A percentile compares a stretch with the other conserved stretches of the same genome.
Conservation (phyloP, 2,797 vertebrate genomes). For the Pangasius larnaudii region DNA sequence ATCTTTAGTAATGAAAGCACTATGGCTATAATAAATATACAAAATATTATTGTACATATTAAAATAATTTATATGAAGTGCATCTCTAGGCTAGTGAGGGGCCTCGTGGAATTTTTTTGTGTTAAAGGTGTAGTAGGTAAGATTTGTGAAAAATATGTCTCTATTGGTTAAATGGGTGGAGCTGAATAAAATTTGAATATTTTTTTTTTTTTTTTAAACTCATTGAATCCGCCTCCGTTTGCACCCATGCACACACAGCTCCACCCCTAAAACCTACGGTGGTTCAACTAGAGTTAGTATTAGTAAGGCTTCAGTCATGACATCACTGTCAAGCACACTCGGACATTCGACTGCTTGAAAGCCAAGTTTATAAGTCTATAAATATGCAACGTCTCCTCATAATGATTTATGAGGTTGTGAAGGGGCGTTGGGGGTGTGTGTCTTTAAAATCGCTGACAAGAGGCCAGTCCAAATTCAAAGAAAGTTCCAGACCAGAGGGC, state of each 20-base stretch:
- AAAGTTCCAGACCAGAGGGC: too few relatives aligned
- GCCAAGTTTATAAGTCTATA: not conserved
- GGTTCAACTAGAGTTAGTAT: not conserved
- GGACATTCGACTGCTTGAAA: not conserved
- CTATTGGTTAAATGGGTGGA: not conserved
- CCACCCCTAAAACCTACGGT: too few relatives aligned
- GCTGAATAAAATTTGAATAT: too few relatives aligned
- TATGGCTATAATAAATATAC: not conserved
- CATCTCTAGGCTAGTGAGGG: not conserved
- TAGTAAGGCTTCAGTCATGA: not conserved
- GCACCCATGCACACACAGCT: too few relatives aligned
- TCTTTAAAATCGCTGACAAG: not conserved
- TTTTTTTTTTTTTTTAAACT: too few relatives aligned
- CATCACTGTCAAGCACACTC: not conserved
- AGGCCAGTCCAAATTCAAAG: not conserved
- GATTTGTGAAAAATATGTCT: not conserved
- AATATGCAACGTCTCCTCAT: too few relatives aligned
- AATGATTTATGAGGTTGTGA: not conserved
- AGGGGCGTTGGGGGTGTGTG: too few relatives aligned
- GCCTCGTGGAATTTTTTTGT: not conserved
- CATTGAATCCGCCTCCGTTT: too few relatives aligned
- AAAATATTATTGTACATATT: not conserved
- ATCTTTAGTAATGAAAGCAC: not conserved
- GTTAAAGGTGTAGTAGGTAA: not conserved
- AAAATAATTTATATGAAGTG: not conserved